Base-by-base conservation (phyloP, 2,113 vertebrate genomes). In the Dasyurus viverrinus region DNA sequence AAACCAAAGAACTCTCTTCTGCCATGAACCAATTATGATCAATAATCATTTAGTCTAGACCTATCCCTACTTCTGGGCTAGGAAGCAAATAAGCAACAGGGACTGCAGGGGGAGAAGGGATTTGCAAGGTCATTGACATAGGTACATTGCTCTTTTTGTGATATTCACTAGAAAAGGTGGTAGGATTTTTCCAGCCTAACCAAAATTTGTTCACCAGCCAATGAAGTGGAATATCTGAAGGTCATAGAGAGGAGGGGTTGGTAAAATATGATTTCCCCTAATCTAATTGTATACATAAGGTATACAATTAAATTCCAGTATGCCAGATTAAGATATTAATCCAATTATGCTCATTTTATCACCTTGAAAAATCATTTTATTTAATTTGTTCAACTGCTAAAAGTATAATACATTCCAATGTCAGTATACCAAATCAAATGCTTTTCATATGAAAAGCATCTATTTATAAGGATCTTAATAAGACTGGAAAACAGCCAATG, bases 291-390 rank as follows among this genome's bases (percentile, higher is more conserved):
- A 92, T 97, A 92, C 92, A 52, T 96, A 95, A 97, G 94, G 95
- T 97, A 97, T 27, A 55, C 95, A 98, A 97, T 98, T 96, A 97
- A 97, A 98, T 98, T 98, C 95, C 93, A 97, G 93, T 84, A 89
- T 98, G 93, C 89, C 95, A 98, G 97, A 98, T 98, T 98, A 98
- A 98, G 97, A 97, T 98, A 98, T 97, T 98, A 98, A 98, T 93
- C 92, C 95, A 97, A 98, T 98, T 98, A 97, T 46, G 48, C 92
- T 95, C 96, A 98, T 98, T 98, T 98, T 98, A 98, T 98, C 98
- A 97, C 95, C 97, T 50, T 96, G 97, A 92, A 97, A 97, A 98
- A 97, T 98, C 96, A 97, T 97, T 98, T 98, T 96, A 97, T 97
- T 98, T 97, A 98, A 98, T 98, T 98, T 98, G 97, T 96, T 98